Percentiles rank a stretch among this genome's conserved stretches.
phyloP scores from a whole-genome alignment of 2,113 vertebrate species.

The Lasiurus cinereus region DNA sequence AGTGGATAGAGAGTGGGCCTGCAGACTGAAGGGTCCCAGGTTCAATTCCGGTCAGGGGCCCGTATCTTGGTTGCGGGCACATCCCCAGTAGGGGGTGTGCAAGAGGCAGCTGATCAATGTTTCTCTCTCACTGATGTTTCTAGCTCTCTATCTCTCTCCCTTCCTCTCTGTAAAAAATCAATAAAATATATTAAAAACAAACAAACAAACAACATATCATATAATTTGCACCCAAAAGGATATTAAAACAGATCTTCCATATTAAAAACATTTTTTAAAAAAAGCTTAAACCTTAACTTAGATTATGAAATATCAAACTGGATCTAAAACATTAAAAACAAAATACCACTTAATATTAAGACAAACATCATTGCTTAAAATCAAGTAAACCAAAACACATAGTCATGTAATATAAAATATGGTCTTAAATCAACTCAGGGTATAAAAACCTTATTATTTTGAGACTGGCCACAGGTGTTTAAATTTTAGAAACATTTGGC shows the following conservation, averaged over 20 bases:
- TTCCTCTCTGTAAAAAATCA: too few species aligned
- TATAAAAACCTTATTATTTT: constrained; percentile 41
- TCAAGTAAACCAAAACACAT: not conserved
- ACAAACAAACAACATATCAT: not conserved
- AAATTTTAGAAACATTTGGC: constrained; percentile 34
- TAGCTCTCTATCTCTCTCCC: too few species aligned
- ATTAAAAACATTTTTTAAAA: constrained; percentile 22
- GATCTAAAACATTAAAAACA: constrained; percentile 50
- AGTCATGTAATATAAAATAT: not conserved
- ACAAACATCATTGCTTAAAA: constrained; percentile 21
- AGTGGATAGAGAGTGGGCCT: too few species aligned
- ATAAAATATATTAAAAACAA: too few species aligned
- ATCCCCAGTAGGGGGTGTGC: too few species aligned
- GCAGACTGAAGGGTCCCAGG: too few species aligned
- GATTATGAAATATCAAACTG: constrained; percentile 40
- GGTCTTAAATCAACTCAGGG: constrained; percentile 19
- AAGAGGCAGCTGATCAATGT: too few species aligned
- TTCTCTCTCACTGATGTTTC: too few species aligned
- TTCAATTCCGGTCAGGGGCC: too few species aligned
- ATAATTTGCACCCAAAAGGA: not conserved
- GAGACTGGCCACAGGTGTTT: not conserved
- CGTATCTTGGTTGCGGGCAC: too few species aligned
- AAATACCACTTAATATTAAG: constrained; percentile 55
- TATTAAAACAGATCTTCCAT: constrained; percentile 28
- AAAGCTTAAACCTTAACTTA: constrained; percentile 41